Evolutionary conservation across 1,140 invertebrate genomes (phyloP), one percentile per base, ranked within the genome.

Genomic region (Polypedilum pembai): DNA sequence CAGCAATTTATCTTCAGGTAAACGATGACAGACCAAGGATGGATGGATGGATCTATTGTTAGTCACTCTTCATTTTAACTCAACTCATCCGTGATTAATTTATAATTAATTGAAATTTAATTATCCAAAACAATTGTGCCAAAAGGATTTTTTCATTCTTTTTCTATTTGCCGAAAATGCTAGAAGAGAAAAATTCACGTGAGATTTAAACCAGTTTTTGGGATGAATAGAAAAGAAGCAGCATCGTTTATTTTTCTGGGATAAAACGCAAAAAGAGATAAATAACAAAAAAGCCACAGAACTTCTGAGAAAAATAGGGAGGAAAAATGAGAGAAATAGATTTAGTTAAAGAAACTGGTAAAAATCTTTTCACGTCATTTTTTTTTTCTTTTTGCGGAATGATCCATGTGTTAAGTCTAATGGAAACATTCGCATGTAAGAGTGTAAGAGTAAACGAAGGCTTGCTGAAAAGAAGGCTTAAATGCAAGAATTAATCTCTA

Each of bases 21-120:
- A 33, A 33, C 24, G 1, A 33, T 33, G 24, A 33, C 24, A 5
- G 5, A 5, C 24, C 24, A 33, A 33, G 24, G 24, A 33, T 33
- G 5, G 24, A n/a, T n/a, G n/a, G 41, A 56, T 56, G 12, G 15
- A 56, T 56, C n/a, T 15, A 12, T 56, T n/a, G 8, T 56, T 56
- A 12, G 1, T 56, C n/a, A 12, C 4, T 56, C 45, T 12, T 56
- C 45, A 12, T 56, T 56, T 56, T 12, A 56, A n/a, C 45, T 56
- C 45, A 56, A n/a, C 45, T 56, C 45, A 56, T 56, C 45, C 45
- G n/a, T 56, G 45, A 56, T n/a, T 4, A 15, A 56, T 56, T 56
- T 56, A 56, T 56, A 56, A 56, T 56, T 56, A 56, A 56, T 56
- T 56, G 45, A 56, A 56, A 56, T 56, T 56, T 56, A 56, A 56